Evolutionary conservation across 2,113 vertebrate genomes (phyloP).

Genomic region (Neodon shergylaensis): DNA sequence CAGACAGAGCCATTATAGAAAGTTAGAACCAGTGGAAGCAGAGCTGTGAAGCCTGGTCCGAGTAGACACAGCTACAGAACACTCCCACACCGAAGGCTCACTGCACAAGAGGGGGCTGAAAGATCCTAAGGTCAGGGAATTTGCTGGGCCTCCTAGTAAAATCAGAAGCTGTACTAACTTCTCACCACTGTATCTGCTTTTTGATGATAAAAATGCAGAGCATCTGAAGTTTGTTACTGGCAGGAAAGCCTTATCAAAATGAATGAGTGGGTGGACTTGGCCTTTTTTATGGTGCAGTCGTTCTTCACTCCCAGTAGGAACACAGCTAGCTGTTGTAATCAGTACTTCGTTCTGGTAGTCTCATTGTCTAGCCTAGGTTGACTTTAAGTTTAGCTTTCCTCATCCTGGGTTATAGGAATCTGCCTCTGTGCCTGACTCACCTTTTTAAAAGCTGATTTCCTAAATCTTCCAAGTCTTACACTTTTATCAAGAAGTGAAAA

Average conservation of each 20-base stretch:
- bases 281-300: not conserved
- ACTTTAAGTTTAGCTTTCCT: not conserved
- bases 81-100: not conserved
- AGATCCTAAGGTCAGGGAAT: not conserved
- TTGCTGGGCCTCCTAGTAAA: not conserved
- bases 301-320: not conserved
- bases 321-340: not conserved
- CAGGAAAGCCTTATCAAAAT: not conserved
- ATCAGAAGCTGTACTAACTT: not conserved
- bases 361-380: not conserved
- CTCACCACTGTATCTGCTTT: not conserved
- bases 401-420: too few relatives aligned
- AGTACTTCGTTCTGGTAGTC: not conserved
- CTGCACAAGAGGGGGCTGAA: not conserved
- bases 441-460: not conserved
- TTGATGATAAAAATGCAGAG: conserved; percentile 44
- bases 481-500: not conserved
- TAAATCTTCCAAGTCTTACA: not conserved
- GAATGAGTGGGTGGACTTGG: not conserved
- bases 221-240: conserved; percentile 20
- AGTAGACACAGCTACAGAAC: not conserved
- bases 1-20: not conserved
- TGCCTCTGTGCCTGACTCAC: too few relatives aligned
- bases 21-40: not conserved
- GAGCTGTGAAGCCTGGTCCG: not conserved